Base-by-base conservation (phyloP, 2,888 invertebrate genomes). In the Deilephila elpenor region DNA sequence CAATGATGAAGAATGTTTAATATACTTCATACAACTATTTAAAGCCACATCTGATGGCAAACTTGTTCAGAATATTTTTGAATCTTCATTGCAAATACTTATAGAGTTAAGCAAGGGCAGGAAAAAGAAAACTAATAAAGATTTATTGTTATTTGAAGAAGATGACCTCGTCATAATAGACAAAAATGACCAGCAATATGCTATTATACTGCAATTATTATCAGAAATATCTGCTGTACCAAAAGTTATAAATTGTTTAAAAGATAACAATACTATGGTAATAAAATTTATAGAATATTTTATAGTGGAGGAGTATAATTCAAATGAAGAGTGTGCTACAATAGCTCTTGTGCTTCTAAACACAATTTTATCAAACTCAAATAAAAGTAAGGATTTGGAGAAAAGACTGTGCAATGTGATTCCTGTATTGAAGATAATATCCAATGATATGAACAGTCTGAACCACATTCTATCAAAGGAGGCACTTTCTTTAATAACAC, bases 201-300 rank as follows among this genome's bases (percentile, higher is more conserved):
- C 93, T 37, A 82, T 88, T 5, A 90, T 95, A 74, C 92, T 95
- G 59, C 94, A 95, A 74, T 78, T 95, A 61, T 87, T 96, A 32
- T 93, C 95, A 74, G 93, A 94, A 80, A 88, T 96, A 83, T 89
- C 95, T 3, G 91, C 91, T 74, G 90, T 91, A 76, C 88, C 92
- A 73, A 89, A 90, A 81, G 86, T 95, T 51, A 88, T 94, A 60
- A 83, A 84, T 71, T 80, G 87, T 72, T 85, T 96, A 60, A 95
- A 91, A 83, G 83, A 86, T 29, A 89, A 93, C 77, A 95, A 95
- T 5, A 77, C 82, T 14, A 86, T 90, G 77, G 90, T 96, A 5
- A 82, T 95, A 1, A 84, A 90, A 74, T 96, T 95, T 78, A 89
- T 96, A 67, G 89, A 94, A 82, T 85, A 91, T 75, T 91, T 94